A percentile compares a stretch with the other conserved stretches of the same genome.
Evolutionary conservation across 2,888 invertebrate species (phyloP).

Genomic region (Eulithis testata): DNA sequence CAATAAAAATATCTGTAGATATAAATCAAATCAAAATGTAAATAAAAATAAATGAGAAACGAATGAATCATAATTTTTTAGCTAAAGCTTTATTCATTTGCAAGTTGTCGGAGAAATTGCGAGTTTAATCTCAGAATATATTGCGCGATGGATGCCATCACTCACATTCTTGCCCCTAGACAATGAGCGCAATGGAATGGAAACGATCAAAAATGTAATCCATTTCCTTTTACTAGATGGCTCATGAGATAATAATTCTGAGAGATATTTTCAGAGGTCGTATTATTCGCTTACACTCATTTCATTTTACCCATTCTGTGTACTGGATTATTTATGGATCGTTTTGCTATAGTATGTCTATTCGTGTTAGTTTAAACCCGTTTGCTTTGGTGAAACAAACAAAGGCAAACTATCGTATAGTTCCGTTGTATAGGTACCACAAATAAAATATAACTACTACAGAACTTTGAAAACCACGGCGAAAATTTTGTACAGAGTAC

Average conservation of each 20-base stretch:
- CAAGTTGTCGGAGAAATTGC: slow-evolving; percentile 49
- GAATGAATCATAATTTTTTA: slow-evolving; percentile 24
- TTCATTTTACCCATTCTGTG: neutral
- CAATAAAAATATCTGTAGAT: slow-evolving; percentile 3
- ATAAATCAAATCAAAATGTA: neutral
- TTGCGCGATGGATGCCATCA: slow-evolving; percentile 58
- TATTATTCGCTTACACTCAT: slow-evolving; percentile 1
- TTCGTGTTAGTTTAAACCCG: neutral
- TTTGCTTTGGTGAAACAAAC: neutral
- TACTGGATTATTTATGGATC: too few relatives aligned
- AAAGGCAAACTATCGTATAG: too few relatives aligned
- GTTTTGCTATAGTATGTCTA: too few relatives aligned
- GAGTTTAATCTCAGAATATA: slow-evolving; percentile 49
- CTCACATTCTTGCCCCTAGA: slow-evolving; percentile 65
- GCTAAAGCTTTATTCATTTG: slow-evolving; percentile 31
- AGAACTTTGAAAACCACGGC: neutral
- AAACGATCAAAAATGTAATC: slow-evolving; percentile 76
- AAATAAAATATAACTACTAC: too few relatives aligned
- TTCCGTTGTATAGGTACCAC: too few relatives aligned
- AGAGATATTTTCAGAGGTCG: slow-evolving; percentile 18
- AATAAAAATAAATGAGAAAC: slow-evolving; percentile 8
- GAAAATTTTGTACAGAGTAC: neutral
- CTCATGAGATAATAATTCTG: slow-evolving; percentile 55
- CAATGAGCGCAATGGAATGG: slow-evolving; percentile 66
- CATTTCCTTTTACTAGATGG: slow-evolving; percentile 63